Percentiles rank a stretch among this genome's conserved stretches.
Evolutionary conservation across 2,888 invertebrate genomes (phyloP).

Genomic region (Hemaris fuciformis): DNA sequence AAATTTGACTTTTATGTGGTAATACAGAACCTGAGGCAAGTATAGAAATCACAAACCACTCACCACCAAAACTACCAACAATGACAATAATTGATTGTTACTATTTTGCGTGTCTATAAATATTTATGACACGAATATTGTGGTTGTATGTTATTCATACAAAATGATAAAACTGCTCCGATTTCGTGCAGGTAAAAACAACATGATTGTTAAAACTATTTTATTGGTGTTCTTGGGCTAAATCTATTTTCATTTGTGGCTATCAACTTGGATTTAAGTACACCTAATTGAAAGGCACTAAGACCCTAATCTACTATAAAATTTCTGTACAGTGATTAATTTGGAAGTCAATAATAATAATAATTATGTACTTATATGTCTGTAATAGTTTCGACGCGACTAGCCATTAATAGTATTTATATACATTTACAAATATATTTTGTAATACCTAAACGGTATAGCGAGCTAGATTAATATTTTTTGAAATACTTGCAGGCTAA

Average conservation of each 20-base stretch:
- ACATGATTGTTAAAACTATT: slow-evolving; percentile 14
- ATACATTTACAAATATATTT: slow-evolving; percentile 41
- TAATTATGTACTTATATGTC: slow-evolving; percentile 42
- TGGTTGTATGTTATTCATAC: not conserved
- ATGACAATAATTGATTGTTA: not conserved
- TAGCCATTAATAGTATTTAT: slow-evolving; percentile 57
- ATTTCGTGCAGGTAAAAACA: not conserved
- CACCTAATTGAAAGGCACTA: slow-evolving; percentile 76
- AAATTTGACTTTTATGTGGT: not conserved
- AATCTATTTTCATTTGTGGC: not conserved
- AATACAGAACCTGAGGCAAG: not conserved
- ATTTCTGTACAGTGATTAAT: slow-evolving; percentile 63
- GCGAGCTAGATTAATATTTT: slow-evolving; percentile 45
- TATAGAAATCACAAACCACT: not conserved
- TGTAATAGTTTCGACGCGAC: slow-evolving; percentile 60
- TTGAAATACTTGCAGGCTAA: slow-evolving; percentile 39
- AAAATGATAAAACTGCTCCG: slow-evolving; percentile 1
- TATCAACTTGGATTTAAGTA: slow-evolving; percentile 45
- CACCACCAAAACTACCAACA: not conserved
- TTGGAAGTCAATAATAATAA: slow-evolving; percentile 40
- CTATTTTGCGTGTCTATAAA: not conserved
- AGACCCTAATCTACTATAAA: slow-evolving; percentile 73
- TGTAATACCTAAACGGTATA: slow-evolving; percentile 38
- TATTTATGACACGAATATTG: not conserved
- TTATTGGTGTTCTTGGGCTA: slow-evolving; percentile 27